Base-by-base conservation (phyloP, 2,888 invertebrate genomes). In the Acanthopleura granulata region DNA sequence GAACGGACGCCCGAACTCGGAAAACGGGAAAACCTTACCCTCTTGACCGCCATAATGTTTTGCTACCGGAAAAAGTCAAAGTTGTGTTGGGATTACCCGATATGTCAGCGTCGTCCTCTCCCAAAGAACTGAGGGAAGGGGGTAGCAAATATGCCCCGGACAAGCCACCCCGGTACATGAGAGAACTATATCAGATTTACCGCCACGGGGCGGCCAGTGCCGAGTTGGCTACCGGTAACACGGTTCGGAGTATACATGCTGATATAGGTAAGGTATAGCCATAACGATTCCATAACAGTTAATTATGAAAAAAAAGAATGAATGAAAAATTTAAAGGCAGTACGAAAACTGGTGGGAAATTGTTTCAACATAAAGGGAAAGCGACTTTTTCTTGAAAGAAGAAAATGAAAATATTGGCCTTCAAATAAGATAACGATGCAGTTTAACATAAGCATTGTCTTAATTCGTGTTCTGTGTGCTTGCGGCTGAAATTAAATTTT, bases 31-130 rank as follows among this genome's bases (percentile, higher is more conserved):
- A 18, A 25, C 15, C 27, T 27, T 66, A 66, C 66, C 16, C 66
- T 66, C 29, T 22, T 27, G 66, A 66, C 22, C 22, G 66, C 16
- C 66, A 66, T 25, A 66, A 66, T 66, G 29, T 66, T 27, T 66
- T 66, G 29, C 25, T 66, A 27, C 66, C 66, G 16, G 66, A 66
- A 66, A 66, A 66, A 27, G 66, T 66, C 22, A 66, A 66, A 66
- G 22, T 66, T 22, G 66, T 66, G 18, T 66, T 66, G 66, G 66
- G 66, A 27, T 66, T 66, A 27, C 66, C 66, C 29, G 29, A 27
- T 15, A 27, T 66, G 29, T 22, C 22, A 3, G 4, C 57, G 12
- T n/a, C 57, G n/a, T 27, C 27, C 25, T 66, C 66, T 27, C 66
- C 66, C 6, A 27, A 25, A 27, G 66, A 66, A 14, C 6, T 16